Percentiles rank a stretch among this genome's conserved stretches.
Conservation (phyloP, 2,888 invertebrate genomes). For the Drosophila algonquin region DNA sequence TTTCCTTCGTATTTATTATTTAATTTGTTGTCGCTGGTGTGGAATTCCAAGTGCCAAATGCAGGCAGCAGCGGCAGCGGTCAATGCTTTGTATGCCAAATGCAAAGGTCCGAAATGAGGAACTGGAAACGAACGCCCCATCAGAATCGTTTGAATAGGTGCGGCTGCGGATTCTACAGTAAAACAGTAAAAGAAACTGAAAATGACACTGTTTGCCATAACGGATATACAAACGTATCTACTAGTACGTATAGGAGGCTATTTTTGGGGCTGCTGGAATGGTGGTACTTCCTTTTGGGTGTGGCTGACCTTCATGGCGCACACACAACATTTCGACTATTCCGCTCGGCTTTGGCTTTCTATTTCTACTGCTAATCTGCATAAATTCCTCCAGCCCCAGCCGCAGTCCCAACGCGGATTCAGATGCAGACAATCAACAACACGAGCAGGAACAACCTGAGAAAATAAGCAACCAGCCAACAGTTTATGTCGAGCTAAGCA, state of each 20-base stretch:
- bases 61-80: slow-evolving; percentile 21
- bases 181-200: slow-evolving; percentile 58
- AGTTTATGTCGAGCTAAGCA: slow-evolving; percentile 52
- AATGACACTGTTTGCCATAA: slow-evolving; percentile 65
- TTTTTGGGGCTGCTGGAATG: slow-evolving; percentile 27
- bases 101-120: slow-evolving; percentile 54
- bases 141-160: not conserved
- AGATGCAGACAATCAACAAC: no score
- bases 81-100: slow-evolving; percentile 73
- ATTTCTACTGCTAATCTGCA: slow-evolving; percentile 51
- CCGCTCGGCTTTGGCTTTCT: slow-evolving; percentile 54
- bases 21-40: slow-evolving; percentile 61
- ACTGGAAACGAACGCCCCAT: not conserved
- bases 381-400: not conserved
- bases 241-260: slow-evolving; percentile 28
- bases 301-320: slow-evolving; percentile 67
- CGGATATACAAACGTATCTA: slow-evolving; percentile 40
- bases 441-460: slow-evolving; percentile 15
- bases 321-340: slow-evolving; percentile 10
- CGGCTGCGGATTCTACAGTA: slow-evolving; percentile 15
- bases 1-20: slow-evolving; percentile 61
- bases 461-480: slow-evolving; percentile 21
- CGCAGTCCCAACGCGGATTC: no score
- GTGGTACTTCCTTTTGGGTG: slow-evolving; percentile 54
- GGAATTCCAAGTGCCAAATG: slow-evolving; percentile 65